Percentiles rank a stretch among this genome's conserved stretches.
These are phyloP conservation scores for Xiphophorus hellerii DNA, from an alignment of 2,113 vertebrate species.

Conservation along the genomic window DNA sequence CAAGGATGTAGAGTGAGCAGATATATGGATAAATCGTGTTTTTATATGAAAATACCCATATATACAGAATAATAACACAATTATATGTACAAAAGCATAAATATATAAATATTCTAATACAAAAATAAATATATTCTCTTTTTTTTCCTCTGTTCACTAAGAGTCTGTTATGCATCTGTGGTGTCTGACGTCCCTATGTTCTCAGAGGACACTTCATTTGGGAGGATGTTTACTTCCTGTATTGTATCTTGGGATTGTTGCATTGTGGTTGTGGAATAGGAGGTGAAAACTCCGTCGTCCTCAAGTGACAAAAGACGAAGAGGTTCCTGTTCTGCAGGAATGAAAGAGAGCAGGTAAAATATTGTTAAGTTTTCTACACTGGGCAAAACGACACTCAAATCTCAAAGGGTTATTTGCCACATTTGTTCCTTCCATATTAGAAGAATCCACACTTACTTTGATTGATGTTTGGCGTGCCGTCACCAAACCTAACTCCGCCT, in stretches of 20 bases:
- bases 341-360: slow-evolving; percentile 1
- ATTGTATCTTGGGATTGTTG: slow-evolving; percentile 76
- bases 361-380: not conserved
- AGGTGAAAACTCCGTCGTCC: slow-evolving; percentile 77
- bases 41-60: slow-evolving; percentile 79
- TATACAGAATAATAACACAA: slow-evolving; percentile 87
- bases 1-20: slow-evolving; percentile 30
- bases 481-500: slow-evolving; percentile 33
- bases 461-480: slow-evolving; percentile 18
- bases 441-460: slow-evolving; percentile 52
- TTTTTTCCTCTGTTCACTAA: slow-evolving; percentile 78
- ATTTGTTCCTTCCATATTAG: no score
- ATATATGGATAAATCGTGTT: slow-evolving; percentile 56
- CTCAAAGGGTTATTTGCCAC: no score
- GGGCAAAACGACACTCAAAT: not conserved
- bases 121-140: slow-evolving; percentile 98
- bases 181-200: slow-evolving; percentile 49
- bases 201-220: slow-evolving; percentile 43
- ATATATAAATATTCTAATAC: slow-evolving; percentile 99
- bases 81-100: slow-evolving; percentile 99
- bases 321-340: slow-evolving; percentile 72
- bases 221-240: slow-evolving; percentile 68
- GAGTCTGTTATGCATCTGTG: slow-evolving; percentile 66
- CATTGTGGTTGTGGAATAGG: slow-evolving; percentile 68
- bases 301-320: slow-evolving; percentile 83